Percentiles rank a stretch among this genome's conserved stretches.
Conservation (phyloP, 2,888 invertebrate genomes). For the Microchrysa polita region DNA sequence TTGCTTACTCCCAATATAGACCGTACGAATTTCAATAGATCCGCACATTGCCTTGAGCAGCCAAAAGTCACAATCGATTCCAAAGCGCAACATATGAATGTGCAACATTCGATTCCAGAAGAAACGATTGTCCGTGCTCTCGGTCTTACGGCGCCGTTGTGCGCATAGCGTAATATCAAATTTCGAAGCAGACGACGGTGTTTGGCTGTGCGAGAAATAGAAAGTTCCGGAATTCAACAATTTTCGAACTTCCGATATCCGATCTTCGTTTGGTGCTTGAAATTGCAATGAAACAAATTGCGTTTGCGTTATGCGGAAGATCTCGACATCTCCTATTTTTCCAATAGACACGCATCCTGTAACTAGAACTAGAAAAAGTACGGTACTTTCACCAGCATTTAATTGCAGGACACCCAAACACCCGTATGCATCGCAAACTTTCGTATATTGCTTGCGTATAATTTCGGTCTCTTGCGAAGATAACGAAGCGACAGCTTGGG, state of each 20-base stretch:
- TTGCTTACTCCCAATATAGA: slow-evolving; percentile 96
- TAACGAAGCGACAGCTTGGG: slow-evolving; percentile 81
- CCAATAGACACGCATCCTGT: slow-evolving; percentile 97
- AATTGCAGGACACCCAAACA: slow-evolving; percentile 93
- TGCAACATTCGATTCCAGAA: slow-evolving; percentile 99
- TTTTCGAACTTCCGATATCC: slow-evolving; percentile 77
- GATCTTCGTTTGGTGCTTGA: slow-evolving; percentile 70
- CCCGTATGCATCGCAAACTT: slow-evolving; percentile 94
- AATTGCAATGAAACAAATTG: slow-evolving; percentile 88
- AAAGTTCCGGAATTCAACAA: slow-evolving; percentile 97
- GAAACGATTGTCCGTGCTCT: slow-evolving; percentile 90
- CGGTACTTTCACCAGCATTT: slow-evolving; percentile 83
- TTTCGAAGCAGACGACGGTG: slow-evolving; percentile 63
- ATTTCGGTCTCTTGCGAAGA: slow-evolving; percentile 84
- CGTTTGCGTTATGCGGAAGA: slow-evolving; percentile 93
- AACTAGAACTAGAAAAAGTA: slow-evolving; percentile 90
- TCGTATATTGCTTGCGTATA: slow-evolving; percentile 87
- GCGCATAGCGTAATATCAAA: slow-evolving; percentile 95
- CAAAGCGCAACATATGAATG: slow-evolving; percentile 90
- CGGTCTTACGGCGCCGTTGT: slow-evolving; percentile 84
- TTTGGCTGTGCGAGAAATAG: slow-evolving; percentile 79
- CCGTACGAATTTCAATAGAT: slow-evolving; percentile 95
- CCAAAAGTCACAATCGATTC: slow-evolving; percentile 92
- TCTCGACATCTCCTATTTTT: slow-evolving; percentile 93
- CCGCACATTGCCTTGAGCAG: slow-evolving; percentile 96